Conservation (phyloP, 2,113 vertebrate species). For the Rhagologus leucostigma region DNA sequence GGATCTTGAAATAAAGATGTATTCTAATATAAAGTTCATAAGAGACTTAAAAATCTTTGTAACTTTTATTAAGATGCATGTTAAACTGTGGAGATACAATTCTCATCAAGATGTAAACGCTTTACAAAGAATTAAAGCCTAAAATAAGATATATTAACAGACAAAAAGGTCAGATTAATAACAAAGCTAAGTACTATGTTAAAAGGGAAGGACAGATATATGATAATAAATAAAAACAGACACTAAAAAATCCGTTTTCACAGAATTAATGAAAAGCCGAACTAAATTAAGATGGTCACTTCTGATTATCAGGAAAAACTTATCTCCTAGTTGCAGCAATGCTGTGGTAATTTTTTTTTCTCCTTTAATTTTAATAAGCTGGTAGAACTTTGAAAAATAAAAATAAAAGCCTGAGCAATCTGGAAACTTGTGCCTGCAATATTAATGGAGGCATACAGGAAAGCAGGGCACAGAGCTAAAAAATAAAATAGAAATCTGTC, state of each 20-base stretch:
- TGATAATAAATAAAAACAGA: not conserved
- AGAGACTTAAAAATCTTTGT: slow-evolving; percentile 16
- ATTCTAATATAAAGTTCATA: slow-evolving; percentile 3
- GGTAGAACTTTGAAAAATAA: not conserved
- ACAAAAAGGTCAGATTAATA: not conserved
- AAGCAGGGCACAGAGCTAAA: not conserved
- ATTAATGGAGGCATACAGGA: not conserved
- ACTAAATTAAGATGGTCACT: slow-evolving; percentile 6
- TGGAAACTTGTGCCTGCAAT: not conserved
- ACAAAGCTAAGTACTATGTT: not conserved
- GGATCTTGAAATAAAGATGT: slow-evolving; percentile 4
- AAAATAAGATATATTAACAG: not conserved
- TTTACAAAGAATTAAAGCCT: not conserved
- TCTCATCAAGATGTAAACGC: not conserved
- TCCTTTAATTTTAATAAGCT: not conserved
- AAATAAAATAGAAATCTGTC: not conserved
- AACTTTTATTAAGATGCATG: slow-evolving; percentile 16
- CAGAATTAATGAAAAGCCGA: not conserved
- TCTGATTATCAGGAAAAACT: not conserved
- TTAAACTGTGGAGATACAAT: not conserved
- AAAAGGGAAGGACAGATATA: not conserved
- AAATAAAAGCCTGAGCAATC: not conserved
- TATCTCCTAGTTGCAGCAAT: not conserved
- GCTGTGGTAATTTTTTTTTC: not conserved
- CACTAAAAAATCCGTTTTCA: not conserved